phyloP scores from a whole-genome alignment of 2,113 vertebrate genomes.

The Corythornis cristatus region DNA sequence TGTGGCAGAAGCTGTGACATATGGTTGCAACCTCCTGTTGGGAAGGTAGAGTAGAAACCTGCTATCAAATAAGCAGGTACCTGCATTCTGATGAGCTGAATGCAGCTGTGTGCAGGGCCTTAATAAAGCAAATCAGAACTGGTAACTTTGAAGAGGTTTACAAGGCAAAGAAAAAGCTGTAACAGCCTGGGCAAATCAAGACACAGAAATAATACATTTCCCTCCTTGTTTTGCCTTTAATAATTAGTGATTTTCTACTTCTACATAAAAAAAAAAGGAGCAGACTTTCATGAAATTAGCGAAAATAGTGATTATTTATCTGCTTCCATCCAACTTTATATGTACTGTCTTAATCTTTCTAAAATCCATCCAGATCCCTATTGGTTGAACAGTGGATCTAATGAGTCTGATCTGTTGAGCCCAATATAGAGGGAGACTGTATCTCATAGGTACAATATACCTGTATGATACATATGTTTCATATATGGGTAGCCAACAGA shows the following conservation, averaged over 20 bases:
- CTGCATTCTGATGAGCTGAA: not conserved
- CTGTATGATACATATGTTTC: not conserved
- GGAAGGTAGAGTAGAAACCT: not conserved
- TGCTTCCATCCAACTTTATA: not conserved
- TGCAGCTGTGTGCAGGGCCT: not conserved
- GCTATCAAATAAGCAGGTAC: not conserved
- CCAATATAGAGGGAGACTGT: not conserved
- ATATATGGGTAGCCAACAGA: not conserved
- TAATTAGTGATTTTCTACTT: not conserved
- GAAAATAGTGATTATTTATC: not conserved
- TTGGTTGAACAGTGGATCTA: not conserved
- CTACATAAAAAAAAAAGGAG: not conserved
- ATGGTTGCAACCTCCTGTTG: not conserved
- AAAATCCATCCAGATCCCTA: not conserved
- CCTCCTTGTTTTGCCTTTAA: not conserved
- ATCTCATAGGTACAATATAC: not conserved
- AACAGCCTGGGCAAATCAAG: not conserved
- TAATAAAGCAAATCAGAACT: not conserved
- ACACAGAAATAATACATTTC: not conserved
- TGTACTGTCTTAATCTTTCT: not conserved
- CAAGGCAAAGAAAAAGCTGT: not conserved
- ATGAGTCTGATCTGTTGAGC: not conserved
- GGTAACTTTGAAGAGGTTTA: not conserved
- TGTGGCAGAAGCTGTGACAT: not conserved
- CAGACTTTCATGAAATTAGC: not conserved